Conservation (phyloP, 2,113 vertebrate genomes). For the Sitta europaea region DNA sequence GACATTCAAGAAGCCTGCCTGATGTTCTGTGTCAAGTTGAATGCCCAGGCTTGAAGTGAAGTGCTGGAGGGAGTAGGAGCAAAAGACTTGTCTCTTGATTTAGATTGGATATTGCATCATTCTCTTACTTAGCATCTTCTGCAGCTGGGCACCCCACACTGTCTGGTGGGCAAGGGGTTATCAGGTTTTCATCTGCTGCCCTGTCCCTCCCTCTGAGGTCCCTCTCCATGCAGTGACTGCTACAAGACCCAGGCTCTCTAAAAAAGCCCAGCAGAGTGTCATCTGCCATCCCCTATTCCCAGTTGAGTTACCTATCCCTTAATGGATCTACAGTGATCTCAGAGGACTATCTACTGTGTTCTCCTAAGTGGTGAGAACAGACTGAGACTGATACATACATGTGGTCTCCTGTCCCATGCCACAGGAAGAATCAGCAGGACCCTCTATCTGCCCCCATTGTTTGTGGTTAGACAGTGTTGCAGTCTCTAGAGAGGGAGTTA, state of each 20-base stretch:
- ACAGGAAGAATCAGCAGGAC: background rate
- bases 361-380: background rate
- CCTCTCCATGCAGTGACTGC: background rate
- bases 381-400: background rate
- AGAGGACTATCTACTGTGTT: background rate
- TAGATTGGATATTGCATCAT: background rate
- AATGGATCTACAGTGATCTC: accelerated
- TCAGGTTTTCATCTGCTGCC: background rate
- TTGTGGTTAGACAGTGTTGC: background rate
- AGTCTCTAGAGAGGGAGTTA: background rate
- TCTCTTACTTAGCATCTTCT: background rate
- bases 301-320: too few species aligned
- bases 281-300: background rate
- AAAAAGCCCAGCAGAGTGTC: accelerated
- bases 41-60: background rate
- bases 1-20: background rate
- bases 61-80: background rate
- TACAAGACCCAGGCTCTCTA: background rate
- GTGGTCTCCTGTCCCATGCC: background rate
- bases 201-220: accelerated
- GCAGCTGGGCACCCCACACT: background rate
- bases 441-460: background rate
- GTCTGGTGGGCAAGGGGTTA: background rate
- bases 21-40: background rate
- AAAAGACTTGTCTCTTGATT: background rate